Evolutionary conservation across 2,888 invertebrate genomes (phyloP), one percentile per base, ranked within the genome.

Genomic region (Poecilus cupreus): DNA sequence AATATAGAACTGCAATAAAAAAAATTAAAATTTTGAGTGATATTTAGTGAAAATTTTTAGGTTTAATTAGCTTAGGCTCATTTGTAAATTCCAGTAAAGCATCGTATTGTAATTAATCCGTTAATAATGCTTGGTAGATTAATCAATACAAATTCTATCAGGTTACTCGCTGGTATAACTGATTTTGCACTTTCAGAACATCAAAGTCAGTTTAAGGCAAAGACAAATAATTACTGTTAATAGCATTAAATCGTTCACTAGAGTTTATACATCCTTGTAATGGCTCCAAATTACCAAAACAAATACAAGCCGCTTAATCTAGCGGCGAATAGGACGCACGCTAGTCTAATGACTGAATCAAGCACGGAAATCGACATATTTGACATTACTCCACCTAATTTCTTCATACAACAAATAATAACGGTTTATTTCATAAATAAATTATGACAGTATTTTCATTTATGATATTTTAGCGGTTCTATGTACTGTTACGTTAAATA

Each of bases 281-380:
- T 68, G 68, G 39, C 16, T 68, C 39, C 68, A 18, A 68, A 39
- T 68, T 68, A 68, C 68, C 39, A 18, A 68, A 68, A 39, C 68
- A 68, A 68, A 68, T 43, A 68, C 68, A 68, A 68, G 37, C 68
- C 37, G 20, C 39, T 68, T 68, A 68, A 54, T 54, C 54, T 54
- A 54, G 0, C 11, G 10, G 54, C 18, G 10, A 54, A 54, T 8
- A 54, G 54, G 18, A 8, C 39, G 8, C 32, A 39, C 68, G 39
- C 39, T 68, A 68, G 32, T 39, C 20, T 68, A 68, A 68, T 68
- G 68, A 68, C 68, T 39, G 37, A 68, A 68, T 68, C 43, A 68
- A 13, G 5, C 22, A 3, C 5, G 26, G 60, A 60, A 60, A 60
- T 26, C 60, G 26, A 60, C 11, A 60, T 60, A 26, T 60, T 60